These are phyloP conservation scores for Platerodrilus igneus DNA, from an alignment of 2,888 invertebrate genomes.

Conservation along the genomic window DNA sequence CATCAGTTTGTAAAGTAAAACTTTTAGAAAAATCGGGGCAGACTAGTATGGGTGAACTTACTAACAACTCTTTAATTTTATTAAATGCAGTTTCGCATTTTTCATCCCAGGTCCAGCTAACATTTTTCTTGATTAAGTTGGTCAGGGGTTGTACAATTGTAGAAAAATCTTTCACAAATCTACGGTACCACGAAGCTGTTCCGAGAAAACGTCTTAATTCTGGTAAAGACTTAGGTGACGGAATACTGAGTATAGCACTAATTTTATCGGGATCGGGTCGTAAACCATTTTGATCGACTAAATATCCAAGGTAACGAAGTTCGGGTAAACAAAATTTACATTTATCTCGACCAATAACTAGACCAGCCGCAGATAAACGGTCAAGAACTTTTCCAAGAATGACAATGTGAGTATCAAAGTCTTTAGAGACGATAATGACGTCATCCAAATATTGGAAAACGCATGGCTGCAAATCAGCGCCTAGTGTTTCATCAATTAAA, in stretches of 20 bases:
- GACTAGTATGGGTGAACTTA: slow-evolving; percentile 19
- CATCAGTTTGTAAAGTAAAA: slow-evolving; percentile 6
- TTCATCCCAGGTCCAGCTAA: slow-evolving; percentile 18
- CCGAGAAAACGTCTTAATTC: slow-evolving; percentile 24
- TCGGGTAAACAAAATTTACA: background rate
- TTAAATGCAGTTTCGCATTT: slow-evolving; percentile 18
- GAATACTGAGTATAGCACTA: slow-evolving; percentile 15
- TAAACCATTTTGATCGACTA: slow-evolving; percentile 22
- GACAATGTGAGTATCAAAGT: background rate
- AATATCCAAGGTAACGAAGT: background rate
- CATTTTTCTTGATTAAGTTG: slow-evolving; percentile 19
- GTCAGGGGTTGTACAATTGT: slow-evolving; percentile 18
- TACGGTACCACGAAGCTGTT: slow-evolving; percentile 25
- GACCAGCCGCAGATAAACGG: background rate
- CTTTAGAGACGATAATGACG: background rate
- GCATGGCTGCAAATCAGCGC: background rate
- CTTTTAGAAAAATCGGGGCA: slow-evolving; percentile 20
- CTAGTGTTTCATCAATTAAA: background rate
- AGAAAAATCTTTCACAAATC: slow-evolving; percentile 25
- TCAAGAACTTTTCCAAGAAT: background rate
- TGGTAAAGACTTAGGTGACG: slow-evolving; percentile 11
- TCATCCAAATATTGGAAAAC: background rate
- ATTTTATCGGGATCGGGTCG: slow-evolving; percentile 28
- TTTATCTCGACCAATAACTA: background rate
- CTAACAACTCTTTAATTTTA: slow-evolving; percentile 1